A percentile compares a stretch with the other conserved stretches of the same genome.
phyloP scores from a whole-genome alignment of 1,140 invertebrate species.

The Cherax quadricarinatus region DNA sequence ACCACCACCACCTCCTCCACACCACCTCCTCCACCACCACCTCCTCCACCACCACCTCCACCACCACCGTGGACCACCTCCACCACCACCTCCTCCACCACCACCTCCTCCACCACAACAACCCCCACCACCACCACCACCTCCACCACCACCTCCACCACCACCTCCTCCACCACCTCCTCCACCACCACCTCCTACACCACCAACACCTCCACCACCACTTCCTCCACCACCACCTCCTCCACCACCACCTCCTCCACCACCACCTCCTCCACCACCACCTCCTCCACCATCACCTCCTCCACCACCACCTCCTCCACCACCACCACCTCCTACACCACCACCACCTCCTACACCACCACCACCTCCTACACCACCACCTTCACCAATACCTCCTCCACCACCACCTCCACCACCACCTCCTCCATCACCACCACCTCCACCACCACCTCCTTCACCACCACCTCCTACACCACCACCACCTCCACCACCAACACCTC shows the following conservation, averaged over 20 bases:
- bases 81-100: background rate
- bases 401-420: background rate
- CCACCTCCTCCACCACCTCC: background rate
- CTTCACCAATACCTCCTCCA: no score
- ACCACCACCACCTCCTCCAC: background rate
- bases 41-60: background rate
- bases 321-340: background rate
- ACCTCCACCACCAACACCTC: no score
- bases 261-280: background rate
- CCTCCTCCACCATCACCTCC: background rate
- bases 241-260: no score
- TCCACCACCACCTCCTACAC: background rate
- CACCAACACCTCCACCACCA: no score
- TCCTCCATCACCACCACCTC: background rate
- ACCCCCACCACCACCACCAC: background rate
- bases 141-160: background rate
- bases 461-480: background rate
- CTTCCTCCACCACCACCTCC: background rate
- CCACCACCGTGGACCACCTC: background rate
- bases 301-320: no score
- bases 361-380: background rate
- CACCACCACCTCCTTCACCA: no score
- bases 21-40: no score
- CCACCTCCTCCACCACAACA: no score
- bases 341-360: background rate